Evolutionary conservation across 2,113 vertebrate genomes (phyloP).

Genomic region (Spilogale gracilis): DNA sequence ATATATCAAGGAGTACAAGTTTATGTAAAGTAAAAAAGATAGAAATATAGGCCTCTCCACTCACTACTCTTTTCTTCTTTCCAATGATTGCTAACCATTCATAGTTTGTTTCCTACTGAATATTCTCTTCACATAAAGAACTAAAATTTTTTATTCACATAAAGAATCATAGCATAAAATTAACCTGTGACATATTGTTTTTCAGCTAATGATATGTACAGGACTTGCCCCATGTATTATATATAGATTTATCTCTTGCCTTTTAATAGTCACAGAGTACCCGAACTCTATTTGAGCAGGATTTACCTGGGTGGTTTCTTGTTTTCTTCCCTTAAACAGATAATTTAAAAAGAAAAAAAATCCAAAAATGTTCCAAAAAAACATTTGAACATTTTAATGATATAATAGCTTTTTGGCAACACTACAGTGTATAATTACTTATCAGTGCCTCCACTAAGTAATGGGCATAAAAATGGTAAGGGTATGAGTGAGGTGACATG

Average conservation of each 20-base stretch:
- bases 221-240: neutral
- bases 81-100: neutral
- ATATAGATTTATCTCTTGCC: neutral
- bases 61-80: neutral
- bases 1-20: neutral
- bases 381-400: neutral
- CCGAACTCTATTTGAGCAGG: neutral
- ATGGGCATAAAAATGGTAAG: neutral
- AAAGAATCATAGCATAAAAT: neutral
- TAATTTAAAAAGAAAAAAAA: constrained; percentile 11
- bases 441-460: neutral
- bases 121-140: neutral
- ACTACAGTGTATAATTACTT: neutral
- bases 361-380: neutral
- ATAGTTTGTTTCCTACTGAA: neutral
- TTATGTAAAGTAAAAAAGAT: neutral
- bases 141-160: neutral
- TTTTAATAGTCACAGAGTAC: neutral
- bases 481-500: neutral
- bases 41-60: neutral
- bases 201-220: neutral
- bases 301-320: neutral
- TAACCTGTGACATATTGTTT: neutral
- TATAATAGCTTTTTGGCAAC: neutral
- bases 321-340: neutral